phyloP scores from a whole-genome alignment of 1,140 invertebrate genomes.

The Drosophila nikananu region DNA sequence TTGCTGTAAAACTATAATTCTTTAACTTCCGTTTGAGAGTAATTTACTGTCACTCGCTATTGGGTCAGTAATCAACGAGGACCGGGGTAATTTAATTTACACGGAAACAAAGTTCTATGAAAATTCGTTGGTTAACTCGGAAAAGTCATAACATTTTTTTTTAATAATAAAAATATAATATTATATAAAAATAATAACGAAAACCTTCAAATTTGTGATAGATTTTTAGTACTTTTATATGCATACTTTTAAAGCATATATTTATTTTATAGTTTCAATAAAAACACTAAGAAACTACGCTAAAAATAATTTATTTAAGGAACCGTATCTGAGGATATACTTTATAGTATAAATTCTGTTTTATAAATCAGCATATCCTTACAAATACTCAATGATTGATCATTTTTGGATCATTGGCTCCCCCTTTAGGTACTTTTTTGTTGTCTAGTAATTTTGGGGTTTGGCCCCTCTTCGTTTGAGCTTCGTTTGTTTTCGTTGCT shows the following conservation, averaged over 20 bases:
- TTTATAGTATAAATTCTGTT: neutral
- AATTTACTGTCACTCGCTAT: constrained; percentile 36
- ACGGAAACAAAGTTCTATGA: neutral
- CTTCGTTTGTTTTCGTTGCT: constrained; percentile 44
- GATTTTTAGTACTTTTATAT: too few species aligned
- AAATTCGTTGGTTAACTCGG: too few species aligned
- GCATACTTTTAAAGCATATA: too few species aligned
- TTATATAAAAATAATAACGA: too few species aligned
- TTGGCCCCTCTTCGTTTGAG: constrained; percentile 1
- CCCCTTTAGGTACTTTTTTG: neutral
- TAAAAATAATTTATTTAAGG: neutral
- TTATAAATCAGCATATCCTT: neutral
- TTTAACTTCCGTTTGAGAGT: constrained; percentile 32
- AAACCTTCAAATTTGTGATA: neutral
- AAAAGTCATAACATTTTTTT: too few species aligned
- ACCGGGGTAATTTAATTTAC: constrained; percentile 1
- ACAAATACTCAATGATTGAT: neutral
- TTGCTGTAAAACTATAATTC: constrained; percentile 27
- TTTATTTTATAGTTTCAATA: too few species aligned
- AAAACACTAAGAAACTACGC: too few species aligned
- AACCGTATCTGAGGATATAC: neutral
- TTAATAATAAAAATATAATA: neutral
- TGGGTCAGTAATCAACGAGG: constrained; percentile 29
- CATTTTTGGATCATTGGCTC: neutral
- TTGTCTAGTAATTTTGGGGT: neutral